Percentiles rank a stretch among this genome's conserved stretches.
Evolutionary conservation across 53 echinoderm and acorn worm species (phyloP).

Genomic region (Crossaster papposus): DNA sequence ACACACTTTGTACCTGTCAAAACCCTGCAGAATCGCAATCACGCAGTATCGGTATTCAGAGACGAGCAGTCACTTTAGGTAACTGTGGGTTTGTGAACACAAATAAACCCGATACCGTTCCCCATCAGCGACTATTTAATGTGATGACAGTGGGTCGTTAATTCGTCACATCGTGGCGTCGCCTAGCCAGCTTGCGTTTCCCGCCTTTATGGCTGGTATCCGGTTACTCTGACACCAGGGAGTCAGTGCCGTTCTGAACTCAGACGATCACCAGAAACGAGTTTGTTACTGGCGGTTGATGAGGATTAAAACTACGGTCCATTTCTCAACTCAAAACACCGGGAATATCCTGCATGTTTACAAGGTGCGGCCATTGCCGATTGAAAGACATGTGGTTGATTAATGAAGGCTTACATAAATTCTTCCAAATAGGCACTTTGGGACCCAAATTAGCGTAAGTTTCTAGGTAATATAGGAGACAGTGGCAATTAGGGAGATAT

Average conservation of each 20-base stretch:
- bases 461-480: too few species aligned
- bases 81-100: background rate
- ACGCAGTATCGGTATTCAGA: background rate
- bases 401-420: too few species aligned
- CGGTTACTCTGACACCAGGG: background rate
- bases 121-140: conserved; percentile 8
- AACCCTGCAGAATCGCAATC: conserved; percentile 1
- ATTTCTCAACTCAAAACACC: too few species aligned
- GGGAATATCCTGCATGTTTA: too few species aligned
- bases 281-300: too few species aligned
- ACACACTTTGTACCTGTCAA: background rate
- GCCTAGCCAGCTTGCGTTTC: conserved; percentile 31
- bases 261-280: background rate
- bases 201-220: background rate
- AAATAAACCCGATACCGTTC: conserved; percentile 1
- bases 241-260: background rate
- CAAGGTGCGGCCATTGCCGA: too few species aligned
- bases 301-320: too few species aligned
- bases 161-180: conserved; percentile 28
- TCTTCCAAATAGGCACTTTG: too few species aligned
- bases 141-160: background rate
- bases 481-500: too few species aligned
- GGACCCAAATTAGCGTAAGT: too few species aligned
- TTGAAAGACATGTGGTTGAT: too few species aligned
- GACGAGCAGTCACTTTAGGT: background rate